A percentile compares a stretch with the other conserved stretches of the same genome.
These are phyloP conservation scores for Drosophila chauvacae DNA, from an alignment of 1,140 invertebrate genomes.

Conservation along the genomic window DNA sequence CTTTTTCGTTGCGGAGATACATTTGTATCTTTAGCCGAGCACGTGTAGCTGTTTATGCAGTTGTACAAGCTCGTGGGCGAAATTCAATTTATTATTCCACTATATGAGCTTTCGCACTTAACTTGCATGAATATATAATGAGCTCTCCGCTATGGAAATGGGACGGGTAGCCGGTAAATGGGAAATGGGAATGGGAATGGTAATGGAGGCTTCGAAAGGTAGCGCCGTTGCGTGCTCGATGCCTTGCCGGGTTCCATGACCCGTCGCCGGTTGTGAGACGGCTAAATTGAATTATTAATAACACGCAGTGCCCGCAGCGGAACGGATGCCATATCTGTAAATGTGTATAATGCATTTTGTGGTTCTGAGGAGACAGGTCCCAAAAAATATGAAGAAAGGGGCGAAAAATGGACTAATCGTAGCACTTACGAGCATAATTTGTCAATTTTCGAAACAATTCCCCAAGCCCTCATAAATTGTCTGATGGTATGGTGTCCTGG, in stretches of 20 bases:
- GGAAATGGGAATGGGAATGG: constrained; percentile 3
- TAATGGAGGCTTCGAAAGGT: constrained; percentile 10
- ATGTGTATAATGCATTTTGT: constrained; percentile 36
- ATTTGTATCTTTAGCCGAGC: constrained; percentile 50
- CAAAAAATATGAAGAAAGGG: constrained; percentile 24
- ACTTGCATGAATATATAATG: constrained; percentile 81
- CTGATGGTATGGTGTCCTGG: constrained; percentile 23
- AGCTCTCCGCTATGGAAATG: constrained; percentile 28
- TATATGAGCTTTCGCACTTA: constrained; percentile 81
- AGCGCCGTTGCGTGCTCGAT: constrained; percentile 52
- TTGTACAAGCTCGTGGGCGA: constrained; percentile 54
- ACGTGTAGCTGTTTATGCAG: constrained; percentile 67
- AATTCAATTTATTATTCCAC: constrained; percentile 80
- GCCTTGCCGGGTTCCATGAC: constrained; percentile 35
- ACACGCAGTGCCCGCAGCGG: constrained; percentile 54
- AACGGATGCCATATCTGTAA: constrained; percentile 34
- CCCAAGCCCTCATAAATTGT: constrained; percentile 68
- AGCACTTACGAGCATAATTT: constrained; percentile 78
- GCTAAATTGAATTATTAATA: constrained; percentile 80
- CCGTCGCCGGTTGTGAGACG: constrained; percentile 53
- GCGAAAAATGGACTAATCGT: constrained; percentile 61
- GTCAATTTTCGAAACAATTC: constrained; percentile 82
- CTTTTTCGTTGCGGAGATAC: constrained; percentile 35
- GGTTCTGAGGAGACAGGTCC: constrained; percentile 49
- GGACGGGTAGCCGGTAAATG: constrained; percentile 20